Evolutionary conservation across 2,797 vertebrate genomes (phyloP).

Genomic region (Gambelia wislizenii): DNA sequence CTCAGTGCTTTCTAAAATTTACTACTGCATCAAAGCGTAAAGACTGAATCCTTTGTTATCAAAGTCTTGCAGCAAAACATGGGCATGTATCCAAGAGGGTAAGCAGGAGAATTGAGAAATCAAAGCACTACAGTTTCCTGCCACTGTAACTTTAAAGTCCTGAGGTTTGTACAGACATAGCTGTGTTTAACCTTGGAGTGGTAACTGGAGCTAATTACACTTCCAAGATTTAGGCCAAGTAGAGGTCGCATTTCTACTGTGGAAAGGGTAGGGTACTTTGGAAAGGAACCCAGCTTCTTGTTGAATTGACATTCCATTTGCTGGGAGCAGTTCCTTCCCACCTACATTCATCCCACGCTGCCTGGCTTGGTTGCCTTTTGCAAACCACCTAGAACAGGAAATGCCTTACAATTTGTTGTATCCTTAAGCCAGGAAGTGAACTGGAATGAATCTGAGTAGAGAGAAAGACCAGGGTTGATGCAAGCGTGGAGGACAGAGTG

Average conservation of each 20-base stretch:
- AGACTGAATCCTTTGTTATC: conserved; percentile 13
- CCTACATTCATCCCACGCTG: conserved; percentile 74
- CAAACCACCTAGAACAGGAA: conserved; percentile 79
- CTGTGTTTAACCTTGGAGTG: conserved; percentile 3
- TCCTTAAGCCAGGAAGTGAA: conserved; percentile 70
- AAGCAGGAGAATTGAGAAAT: conserved; percentile 30
- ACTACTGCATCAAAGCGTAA: conserved; percentile 39
- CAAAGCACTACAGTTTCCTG: background rate
- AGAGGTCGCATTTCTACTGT: conserved; percentile 54
- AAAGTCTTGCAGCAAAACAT: conserved; percentile 20
- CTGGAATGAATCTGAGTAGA: conserved; percentile 67
- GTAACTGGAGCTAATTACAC: conserved; percentile 44
- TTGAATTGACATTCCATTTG: conserved; percentile 67
- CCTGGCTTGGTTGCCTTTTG: conserved; percentile 66
- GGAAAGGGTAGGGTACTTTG: conserved; percentile 66
- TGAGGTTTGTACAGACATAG: conserved; percentile 1
- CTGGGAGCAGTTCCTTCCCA: conserved; percentile 73
- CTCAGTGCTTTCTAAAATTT: conserved; percentile 33
- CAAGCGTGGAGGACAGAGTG: conserved; percentile 65
- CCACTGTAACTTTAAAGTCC: conserved; percentile 25
- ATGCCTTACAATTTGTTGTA: conserved; percentile 74
- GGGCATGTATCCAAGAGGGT: background rate
- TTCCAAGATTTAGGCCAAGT: conserved; percentile 53
- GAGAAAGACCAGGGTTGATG: conserved; percentile 61
- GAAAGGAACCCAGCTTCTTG: conserved; percentile 56